phyloP scores from a whole-genome alignment of 2,888 invertebrate genomes.

The Suillia variegata region DNA sequence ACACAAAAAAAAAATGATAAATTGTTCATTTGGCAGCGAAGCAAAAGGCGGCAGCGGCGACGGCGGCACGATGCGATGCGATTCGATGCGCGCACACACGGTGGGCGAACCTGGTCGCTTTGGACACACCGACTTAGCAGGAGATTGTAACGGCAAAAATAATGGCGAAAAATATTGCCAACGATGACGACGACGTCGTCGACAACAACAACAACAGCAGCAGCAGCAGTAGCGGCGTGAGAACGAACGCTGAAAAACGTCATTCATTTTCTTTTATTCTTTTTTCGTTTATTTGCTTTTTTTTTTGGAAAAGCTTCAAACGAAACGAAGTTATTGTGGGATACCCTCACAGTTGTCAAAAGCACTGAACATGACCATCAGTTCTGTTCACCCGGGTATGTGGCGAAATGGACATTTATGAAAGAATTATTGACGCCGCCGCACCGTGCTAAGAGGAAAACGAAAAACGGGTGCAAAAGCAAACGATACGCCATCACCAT shows the following conservation, averaged over 20 bases:
- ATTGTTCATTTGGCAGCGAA: constrained; percentile 15
- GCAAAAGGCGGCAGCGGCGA: neutral
- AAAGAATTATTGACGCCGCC: constrained; percentile 52
- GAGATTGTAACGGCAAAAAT: constrained; percentile 7
- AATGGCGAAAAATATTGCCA: neutral
- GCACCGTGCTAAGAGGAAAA: neutral
- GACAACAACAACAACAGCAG: constrained; percentile 1
- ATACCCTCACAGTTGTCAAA: constrained; percentile 39
- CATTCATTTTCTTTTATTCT: no score
- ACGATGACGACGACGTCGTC: neutral
- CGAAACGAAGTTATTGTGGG: no score
- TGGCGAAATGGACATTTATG: constrained; percentile 57
- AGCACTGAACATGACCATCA: constrained; percentile 45
- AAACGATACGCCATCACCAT: neutral
- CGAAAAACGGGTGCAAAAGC: neutral
- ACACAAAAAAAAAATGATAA: constrained; percentile 26
- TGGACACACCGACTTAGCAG: neutral
- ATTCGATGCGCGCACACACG: no score
- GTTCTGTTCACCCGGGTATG: constrained; percentile 42
- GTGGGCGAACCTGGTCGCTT: neutral
- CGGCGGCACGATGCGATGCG: no score
- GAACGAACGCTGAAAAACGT: neutral
- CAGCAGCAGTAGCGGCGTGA: neutral
- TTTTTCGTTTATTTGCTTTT: no score
- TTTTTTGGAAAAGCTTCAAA: neutral